Evolutionary conservation across 2,113 vertebrate species (phyloP).

Genomic region (Crocuta crocuta): DNA sequence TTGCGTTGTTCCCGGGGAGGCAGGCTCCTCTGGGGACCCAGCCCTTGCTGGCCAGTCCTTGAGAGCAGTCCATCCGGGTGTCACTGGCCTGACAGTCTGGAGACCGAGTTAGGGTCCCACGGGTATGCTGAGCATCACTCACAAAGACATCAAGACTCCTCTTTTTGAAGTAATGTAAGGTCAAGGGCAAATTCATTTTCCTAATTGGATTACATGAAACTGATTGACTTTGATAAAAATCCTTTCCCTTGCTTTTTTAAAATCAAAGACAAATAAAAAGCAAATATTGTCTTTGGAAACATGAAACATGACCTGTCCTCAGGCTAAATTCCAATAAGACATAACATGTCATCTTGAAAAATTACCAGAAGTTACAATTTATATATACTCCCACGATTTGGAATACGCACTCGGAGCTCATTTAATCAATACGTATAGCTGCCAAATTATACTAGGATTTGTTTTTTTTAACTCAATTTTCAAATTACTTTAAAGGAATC

Average conservation of each 20-base stretch:
- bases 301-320: not conserved
- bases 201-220: slow-evolving; percentile 79
- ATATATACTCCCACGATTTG: fast-evolving
- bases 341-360: not conserved
- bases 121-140: slow-evolving; percentile 21
- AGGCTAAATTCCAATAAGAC: not conserved
- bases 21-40: slow-evolving; percentile 76
- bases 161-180: slow-evolving; percentile 62
- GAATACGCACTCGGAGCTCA: fast-evolving
- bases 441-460: not conserved
- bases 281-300: slow-evolving; percentile 74
- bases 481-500: not conserved
- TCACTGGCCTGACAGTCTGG: slow-evolving; percentile 60
- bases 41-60: not conserved
- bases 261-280: slow-evolving; percentile 72
- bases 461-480: not conserved
- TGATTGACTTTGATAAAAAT: slow-evolving; percentile 80
- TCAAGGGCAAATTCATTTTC: slow-evolving; percentile 75
- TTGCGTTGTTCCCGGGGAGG: slow-evolving; percentile 35
- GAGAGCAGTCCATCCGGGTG: slow-evolving; percentile 64
- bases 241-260: slow-evolving; percentile 70
- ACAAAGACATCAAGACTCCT: slow-evolving; percentile 67
- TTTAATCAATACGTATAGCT: fast-evolving
- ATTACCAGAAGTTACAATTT: not conserved
- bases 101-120: not conserved